These are phyloP conservation scores for Myotis davidii DNA, from an alignment of 2,113 vertebrate genomes.

Conservation along the genomic window DNA sequence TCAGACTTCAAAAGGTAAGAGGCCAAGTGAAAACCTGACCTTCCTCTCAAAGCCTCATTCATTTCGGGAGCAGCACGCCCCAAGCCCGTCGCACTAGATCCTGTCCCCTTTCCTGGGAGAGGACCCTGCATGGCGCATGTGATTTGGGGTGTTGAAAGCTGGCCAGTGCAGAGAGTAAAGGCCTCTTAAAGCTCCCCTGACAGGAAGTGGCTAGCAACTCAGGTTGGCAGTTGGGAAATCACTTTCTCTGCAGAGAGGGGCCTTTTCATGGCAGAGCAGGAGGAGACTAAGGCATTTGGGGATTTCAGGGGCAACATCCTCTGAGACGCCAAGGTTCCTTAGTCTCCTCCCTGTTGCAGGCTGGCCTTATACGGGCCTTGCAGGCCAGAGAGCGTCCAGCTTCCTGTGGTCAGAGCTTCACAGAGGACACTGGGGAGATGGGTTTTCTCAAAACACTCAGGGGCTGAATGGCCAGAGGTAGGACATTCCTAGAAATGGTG, in stretches of 20 bases:
- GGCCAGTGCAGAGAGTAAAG: not conserved
- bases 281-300: not conserved
- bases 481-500: constrained; percentile 3
- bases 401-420: not conserved
- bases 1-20: not conserved
- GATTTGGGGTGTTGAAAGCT: not conserved
- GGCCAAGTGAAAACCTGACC: not conserved
- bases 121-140: too few relatives aligned
- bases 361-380: too few relatives aligned
- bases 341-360: not conserved
- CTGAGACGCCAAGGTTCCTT: too few relatives aligned
- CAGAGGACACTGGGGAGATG: not conserved
- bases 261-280: not conserved
- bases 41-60: not conserved
- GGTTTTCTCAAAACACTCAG: not conserved
- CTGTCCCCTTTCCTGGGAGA: not conserved
- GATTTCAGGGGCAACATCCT: not conserved
- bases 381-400: not conserved
- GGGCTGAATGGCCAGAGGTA: not conserved
- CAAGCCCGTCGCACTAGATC: not conserved
- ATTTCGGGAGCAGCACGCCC: too few relatives aligned
- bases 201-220: not conserved
- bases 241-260: not conserved
- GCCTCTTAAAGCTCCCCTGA: not conserved
- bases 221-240: not conserved